A percentile compares a stretch with the other conserved stretches of the same genome.
Evolutionary conservation across 2,113 vertebrate genomes (phyloP).

Genomic region (Furnarius figulus): DNA sequence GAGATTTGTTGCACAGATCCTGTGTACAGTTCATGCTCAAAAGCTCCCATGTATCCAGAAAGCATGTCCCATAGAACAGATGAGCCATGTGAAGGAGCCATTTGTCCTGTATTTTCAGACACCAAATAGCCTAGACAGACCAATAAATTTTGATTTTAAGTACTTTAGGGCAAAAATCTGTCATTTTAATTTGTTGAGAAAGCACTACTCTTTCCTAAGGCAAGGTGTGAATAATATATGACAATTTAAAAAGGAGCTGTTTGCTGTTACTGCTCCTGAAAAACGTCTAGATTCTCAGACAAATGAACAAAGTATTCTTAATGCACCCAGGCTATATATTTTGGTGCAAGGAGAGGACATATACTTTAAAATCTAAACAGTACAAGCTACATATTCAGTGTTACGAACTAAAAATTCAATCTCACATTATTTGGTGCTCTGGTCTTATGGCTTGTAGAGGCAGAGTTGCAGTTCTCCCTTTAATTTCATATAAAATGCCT

Average conservation of each 20-base stretch:
- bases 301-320: background rate
- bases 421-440: background rate
- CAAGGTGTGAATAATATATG: conserved; percentile 39
- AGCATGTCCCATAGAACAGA: background rate
- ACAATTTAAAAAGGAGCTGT: conserved; percentile 24
- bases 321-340: background rate
- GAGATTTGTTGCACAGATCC: background rate
- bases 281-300: background rate
- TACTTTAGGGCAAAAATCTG: conserved; percentile 20
- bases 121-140: background rate
- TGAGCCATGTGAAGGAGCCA: background rate
- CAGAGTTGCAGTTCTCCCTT: background rate
- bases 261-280: background rate
- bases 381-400: background rate
- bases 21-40: background rate
- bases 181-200: conserved; percentile 54
- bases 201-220: background rate
- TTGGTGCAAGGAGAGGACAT: background rate
- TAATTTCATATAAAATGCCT: background rate
- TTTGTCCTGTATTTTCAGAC: conserved; percentile 35
- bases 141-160: conserved; percentile 36
- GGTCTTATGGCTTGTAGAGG: background rate
- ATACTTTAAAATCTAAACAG: background rate
- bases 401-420: background rate
- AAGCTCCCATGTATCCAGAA: background rate